Evolutionary conservation across 2,888 invertebrate species (phyloP).

Genomic region (Drosophila neonasuta): DNA sequence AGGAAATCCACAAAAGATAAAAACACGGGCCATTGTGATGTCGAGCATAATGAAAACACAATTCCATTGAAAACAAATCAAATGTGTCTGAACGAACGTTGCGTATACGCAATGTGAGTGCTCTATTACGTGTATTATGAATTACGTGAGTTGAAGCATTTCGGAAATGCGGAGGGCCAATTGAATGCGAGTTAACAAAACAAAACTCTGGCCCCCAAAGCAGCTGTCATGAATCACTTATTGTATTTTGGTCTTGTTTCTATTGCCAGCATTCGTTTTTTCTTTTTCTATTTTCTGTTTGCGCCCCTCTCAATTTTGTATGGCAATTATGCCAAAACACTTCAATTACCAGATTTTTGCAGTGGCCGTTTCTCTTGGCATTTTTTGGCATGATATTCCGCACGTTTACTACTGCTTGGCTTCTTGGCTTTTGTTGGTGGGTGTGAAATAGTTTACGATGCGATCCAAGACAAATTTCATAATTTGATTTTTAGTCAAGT

Average conservation of each 20-base stretch:
- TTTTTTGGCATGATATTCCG: constrained; percentile 50
- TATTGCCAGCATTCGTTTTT: too few species aligned
- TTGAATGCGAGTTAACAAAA: constrained; percentile 30
- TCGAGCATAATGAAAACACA: constrained; percentile 7
- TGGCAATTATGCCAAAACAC: constrained; percentile 69
- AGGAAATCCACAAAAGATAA: constrained; percentile 3
- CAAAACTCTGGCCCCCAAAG: constrained; percentile 28
- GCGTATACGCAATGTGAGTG: constrained; percentile 50
- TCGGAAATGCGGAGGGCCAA: constrained; percentile 29
- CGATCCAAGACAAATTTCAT: constrained; percentile 43
- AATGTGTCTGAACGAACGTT: constrained; percentile 12
- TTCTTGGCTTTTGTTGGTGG: constrained; percentile 10
- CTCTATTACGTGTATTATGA: constrained; percentile 46
- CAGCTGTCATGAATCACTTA: constrained; percentile 48
- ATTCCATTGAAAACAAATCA: constrained; percentile 10
- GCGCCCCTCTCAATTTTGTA: constrained; percentile 39
- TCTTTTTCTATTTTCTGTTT: not conserved
- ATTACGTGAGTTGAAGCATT: constrained; percentile 32
- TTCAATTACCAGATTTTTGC: constrained; percentile 59
- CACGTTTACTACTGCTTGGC: constrained; percentile 52
- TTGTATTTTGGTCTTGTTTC: constrained; percentile 20
- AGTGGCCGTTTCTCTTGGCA: constrained; percentile 34
- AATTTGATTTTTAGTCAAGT: constrained; percentile 51
- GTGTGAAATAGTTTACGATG: constrained; percentile 47
- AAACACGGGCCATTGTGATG: constrained; percentile 14